phyloP scores from a whole-genome alignment of 2,797 vertebrate genomes.

The Galaxias olidus region DNA sequence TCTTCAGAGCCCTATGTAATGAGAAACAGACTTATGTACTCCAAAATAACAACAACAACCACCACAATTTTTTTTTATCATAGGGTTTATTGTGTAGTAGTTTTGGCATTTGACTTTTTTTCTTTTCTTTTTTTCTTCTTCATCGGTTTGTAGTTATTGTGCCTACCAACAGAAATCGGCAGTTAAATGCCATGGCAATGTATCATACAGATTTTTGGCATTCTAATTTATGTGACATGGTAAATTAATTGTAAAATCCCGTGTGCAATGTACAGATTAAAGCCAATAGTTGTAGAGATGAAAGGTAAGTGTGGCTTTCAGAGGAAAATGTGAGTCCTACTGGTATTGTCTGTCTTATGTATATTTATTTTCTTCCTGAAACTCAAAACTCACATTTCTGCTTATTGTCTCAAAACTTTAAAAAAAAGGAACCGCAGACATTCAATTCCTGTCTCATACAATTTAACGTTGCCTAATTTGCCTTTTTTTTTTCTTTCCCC shows the following conservation, averaged over 20 bases:
- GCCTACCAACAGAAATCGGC: too few species aligned
- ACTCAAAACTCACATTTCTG: constrained; percentile 18
- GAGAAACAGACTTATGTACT: constrained; percentile 88
- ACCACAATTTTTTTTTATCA: constrained; percentile 10
- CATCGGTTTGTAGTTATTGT: neutral
- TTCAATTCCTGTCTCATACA: neutral
- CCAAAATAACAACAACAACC: too few species aligned
- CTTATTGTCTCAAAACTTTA: constrained; percentile 2
- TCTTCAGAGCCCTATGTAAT: constrained; percentile 82
- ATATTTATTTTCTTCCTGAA: constrained; percentile 1
- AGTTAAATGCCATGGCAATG: too few species aligned
- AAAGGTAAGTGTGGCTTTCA: constrained; percentile 53
- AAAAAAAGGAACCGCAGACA: neutral
- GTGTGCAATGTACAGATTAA: constrained; percentile 11
- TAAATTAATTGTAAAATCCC: constrained; percentile 32
- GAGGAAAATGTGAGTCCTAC: constrained; percentile 31
- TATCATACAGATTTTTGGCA: neutral
- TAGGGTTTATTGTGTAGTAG: neutral
- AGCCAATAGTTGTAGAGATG: neutral
- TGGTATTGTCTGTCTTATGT: constrained; percentile 51
- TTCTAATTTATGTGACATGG: constrained; percentile 35
- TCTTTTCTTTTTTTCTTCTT: too few species aligned
- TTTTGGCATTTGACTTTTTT: neutral
- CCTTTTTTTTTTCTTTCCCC: constrained; percentile 24
- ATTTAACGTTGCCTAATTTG: constrained; percentile 21